A percentile compares a stretch with the other conserved stretches of the same genome.
Evolutionary conservation across 2,113 vertebrate species (phyloP).

Genomic region (Lophochroa leadbeateri): DNA sequence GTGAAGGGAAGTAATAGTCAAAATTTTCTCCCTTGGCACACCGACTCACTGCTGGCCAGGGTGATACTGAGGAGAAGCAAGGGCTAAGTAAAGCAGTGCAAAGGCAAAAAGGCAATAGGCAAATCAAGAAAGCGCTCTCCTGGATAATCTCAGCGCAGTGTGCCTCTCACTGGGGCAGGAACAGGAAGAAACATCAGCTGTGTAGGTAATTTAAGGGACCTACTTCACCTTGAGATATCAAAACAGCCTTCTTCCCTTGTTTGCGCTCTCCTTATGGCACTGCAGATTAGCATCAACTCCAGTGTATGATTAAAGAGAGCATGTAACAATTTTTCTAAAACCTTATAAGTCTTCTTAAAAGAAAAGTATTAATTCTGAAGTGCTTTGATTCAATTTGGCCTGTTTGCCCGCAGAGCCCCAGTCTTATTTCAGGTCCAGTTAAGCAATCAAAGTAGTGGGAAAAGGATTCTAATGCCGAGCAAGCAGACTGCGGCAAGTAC

Average conservation of each 20-base stretch:
- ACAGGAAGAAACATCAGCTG: neutral
- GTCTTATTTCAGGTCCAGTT: neutral
- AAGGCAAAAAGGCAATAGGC: neutral
- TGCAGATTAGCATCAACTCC: neutral
- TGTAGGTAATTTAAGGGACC: neutral
- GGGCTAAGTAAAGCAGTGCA: rapidly evolving
- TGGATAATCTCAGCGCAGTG: neutral
- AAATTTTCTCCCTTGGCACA: neutral
- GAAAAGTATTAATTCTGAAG: neutral
- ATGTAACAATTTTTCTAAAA: neutral
- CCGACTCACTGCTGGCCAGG: neutral
- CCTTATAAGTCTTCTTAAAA: neutral
- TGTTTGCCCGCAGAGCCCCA: neutral
- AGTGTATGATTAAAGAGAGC: rapidly evolving
- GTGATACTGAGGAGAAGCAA: rapidly evolving
- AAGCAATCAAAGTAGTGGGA: neutral
- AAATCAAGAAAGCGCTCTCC: rapidly evolving
- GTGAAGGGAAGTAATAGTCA: neutral
- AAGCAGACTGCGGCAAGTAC: neutral
- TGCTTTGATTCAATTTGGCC: neutral
- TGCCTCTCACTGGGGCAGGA: neutral
- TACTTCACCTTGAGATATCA: neutral
- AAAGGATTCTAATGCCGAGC: neutral
- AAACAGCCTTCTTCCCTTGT: neutral
- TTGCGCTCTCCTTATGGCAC: neutral